phyloP scores from a whole-genome alignment of 35 echinoderm and acorn worm species.

The Lytechinus variegatus region DNA sequence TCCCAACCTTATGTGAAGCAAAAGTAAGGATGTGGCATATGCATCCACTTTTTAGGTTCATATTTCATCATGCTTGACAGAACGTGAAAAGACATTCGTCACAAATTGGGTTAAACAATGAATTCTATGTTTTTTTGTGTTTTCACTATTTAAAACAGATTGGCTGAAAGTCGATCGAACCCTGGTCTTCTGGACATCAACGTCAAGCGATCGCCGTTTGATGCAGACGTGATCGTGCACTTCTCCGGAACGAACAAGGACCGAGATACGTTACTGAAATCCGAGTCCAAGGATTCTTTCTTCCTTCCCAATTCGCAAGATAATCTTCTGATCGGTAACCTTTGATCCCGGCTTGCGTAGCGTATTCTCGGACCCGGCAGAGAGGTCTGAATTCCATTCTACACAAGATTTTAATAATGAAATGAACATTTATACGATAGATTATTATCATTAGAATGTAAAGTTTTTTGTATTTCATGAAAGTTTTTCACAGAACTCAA shows the following conservation, averaged over 20 bases:
- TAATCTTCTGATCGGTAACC: constrained; percentile 8
- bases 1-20: no score
- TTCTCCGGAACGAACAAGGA: constrained; percentile 71
- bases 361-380: neutral
- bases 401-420: neutral
- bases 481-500: neutral
- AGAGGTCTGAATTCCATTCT: neutral
- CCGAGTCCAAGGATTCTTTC: constrained; percentile 74
- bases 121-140: no score
- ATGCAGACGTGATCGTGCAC: constrained; percentile 90
- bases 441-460: neutral
- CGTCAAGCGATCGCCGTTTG: constrained; percentile 70
- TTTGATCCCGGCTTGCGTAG: constrained; percentile 14
- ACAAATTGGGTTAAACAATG: no score
- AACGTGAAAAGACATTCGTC: no score
- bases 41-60: no score
- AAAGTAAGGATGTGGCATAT: no score
- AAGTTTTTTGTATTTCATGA: neutral
- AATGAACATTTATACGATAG: neutral
- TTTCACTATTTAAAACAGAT: constrained; percentile 53
- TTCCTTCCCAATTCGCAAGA: constrained; percentile 45
- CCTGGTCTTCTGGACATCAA: constrained; percentile 84
- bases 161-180: constrained; percentile 87
- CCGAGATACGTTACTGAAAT: constrained; percentile 59
- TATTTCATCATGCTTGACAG: no score